Evolutionary conservation across 1,140 invertebrate species (phyloP).

Genomic region (Neodiprion pinetum): DNA sequence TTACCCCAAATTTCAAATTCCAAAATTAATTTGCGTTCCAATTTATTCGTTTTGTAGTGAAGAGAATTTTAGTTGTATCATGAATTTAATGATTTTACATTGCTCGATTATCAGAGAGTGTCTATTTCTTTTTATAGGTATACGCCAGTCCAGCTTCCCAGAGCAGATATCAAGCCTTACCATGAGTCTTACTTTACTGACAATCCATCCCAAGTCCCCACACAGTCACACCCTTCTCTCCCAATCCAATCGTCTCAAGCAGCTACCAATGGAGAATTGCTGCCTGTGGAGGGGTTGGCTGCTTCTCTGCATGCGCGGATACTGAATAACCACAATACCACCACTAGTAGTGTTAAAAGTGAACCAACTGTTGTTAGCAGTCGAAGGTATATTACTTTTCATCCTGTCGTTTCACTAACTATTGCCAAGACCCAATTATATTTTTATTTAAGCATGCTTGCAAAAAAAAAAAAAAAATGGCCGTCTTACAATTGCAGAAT

Average conservation of each 20-base stretch:
- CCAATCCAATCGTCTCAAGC: slow-evolving; percentile 53
- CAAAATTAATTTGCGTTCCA: too few species aligned
- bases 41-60: too few species aligned
- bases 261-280: slow-evolving; percentile 48
- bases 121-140: slow-evolving; percentile 46
- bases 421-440: too few species aligned
- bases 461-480: too few species aligned
- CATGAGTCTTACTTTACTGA: slow-evolving; percentile 76
- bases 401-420: background rate
- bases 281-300: slow-evolving; percentile 73
- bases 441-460: too few species aligned
- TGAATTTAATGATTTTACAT: too few species aligned
- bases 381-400: slow-evolving; percentile 39
- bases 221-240: slow-evolving; percentile 48
- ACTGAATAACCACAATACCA: slow-evolving; percentile 61
- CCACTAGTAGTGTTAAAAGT: slow-evolving; percentile 37
- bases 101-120: too few species aligned
- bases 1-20: background rate
- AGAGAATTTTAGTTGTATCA: too few species aligned
- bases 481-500: too few species aligned
- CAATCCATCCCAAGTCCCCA: slow-evolving; percentile 58
- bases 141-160: slow-evolving; percentile 68
- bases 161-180: slow-evolving; percentile 76
- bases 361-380: slow-evolving; percentile 35
- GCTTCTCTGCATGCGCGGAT: slow-evolving; percentile 82